Conservation (phyloP, 2,113 vertebrate species). For the Coracopsis vasa region DNA sequence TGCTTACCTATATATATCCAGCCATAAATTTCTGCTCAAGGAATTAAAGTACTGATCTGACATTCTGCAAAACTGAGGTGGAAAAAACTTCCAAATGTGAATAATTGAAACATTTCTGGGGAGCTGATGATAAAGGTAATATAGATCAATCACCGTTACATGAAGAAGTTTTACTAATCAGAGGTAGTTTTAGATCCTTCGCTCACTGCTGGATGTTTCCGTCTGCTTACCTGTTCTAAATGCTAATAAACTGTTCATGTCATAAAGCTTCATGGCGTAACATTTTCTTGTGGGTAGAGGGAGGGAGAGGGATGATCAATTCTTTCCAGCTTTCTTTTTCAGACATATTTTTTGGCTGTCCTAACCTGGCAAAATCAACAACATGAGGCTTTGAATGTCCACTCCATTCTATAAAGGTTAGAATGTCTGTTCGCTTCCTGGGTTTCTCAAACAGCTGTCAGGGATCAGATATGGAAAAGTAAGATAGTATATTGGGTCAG, state of each 20-base stretch:
- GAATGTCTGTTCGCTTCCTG: neutral
- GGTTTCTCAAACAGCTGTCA: neutral
- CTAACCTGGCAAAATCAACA: neutral
- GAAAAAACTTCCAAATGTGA: neutral
- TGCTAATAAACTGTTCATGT: neutral
- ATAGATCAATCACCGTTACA: neutral
- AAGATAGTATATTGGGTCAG: neutral
- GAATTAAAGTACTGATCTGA: neutral
- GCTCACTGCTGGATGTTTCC: neutral
- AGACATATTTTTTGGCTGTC: neutral
- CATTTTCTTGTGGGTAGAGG: neutral
- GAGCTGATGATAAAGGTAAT: neutral
- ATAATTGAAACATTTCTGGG: neutral
- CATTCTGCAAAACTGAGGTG: neutral
- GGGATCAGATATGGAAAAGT: neutral
- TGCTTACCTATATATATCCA: neutral
- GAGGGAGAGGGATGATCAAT: neutral
- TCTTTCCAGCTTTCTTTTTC: neutral
- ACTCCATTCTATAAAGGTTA: neutral
- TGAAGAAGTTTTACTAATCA: neutral
- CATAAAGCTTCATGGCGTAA: fast-evolving
- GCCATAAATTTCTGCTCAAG: neutral
- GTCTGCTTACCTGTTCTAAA: neutral
- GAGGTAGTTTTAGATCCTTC: neutral
- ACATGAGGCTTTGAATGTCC: neutral